Conservation (phyloP, 2,888 invertebrate species). For the Nomada flava region DNA sequence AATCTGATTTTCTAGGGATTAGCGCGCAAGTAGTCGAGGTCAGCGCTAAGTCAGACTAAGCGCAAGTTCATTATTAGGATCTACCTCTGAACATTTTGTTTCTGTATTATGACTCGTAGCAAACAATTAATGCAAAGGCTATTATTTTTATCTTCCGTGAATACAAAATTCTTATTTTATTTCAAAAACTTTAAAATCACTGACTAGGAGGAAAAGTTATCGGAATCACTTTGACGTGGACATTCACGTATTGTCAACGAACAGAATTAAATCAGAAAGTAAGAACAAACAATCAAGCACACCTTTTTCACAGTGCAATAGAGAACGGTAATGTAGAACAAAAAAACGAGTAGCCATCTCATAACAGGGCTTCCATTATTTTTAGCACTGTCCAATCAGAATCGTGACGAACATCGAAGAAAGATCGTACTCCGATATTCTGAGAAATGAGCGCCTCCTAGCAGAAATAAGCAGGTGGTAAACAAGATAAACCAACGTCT, state of each 20-base stretch:
- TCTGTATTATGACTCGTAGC: background rate
- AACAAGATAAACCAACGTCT: slow-evolving; percentile 14
- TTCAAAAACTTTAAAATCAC: too few species aligned
- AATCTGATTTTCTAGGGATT: background rate
- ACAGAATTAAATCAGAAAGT: background rate
- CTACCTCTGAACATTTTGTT: background rate
- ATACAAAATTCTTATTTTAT: too few species aligned
- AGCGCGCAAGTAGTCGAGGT: slow-evolving; percentile 21
- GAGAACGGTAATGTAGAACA: slow-evolving; percentile 24
- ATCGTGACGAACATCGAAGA: background rate
- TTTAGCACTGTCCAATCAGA: slow-evolving; percentile 18
- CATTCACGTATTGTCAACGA: too few species aligned
- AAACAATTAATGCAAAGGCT: background rate
- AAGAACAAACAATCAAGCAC: background rate
- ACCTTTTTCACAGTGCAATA: background rate
- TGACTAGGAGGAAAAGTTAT: too few species aligned
- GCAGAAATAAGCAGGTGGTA: slow-evolving; percentile 17
- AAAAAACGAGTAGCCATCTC: slow-evolving; percentile 13
- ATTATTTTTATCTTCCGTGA: background rate
- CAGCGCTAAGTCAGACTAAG: slow-evolving; percentile 15
- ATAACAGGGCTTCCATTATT: slow-evolving; percentile 53
- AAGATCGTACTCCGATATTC: slow-evolving; percentile 31
- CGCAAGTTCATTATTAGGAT: background rate
- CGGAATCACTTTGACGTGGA: too few species aligned
- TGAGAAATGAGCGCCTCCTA: slow-evolving; percentile 18